Conservation (phyloP, 2,888 invertebrate species). For the Norana najaformis region DNA sequence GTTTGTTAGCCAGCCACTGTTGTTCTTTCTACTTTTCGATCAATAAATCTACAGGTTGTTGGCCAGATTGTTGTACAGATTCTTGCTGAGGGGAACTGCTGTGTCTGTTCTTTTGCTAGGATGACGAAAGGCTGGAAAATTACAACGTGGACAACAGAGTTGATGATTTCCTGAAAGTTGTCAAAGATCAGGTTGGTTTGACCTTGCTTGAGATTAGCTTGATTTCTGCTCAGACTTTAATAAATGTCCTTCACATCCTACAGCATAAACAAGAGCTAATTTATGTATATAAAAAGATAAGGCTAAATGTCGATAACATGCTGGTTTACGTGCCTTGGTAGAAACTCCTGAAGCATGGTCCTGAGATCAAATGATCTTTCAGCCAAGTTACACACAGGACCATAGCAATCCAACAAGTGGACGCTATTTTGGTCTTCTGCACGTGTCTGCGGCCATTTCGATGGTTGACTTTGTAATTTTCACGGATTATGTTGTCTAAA, state of each 20-base stretch:
- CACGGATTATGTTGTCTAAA: no score
- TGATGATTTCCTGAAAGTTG: conserved; percentile 55
- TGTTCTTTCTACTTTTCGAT: background rate
- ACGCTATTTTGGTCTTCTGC: background rate
- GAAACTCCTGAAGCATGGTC: background rate
- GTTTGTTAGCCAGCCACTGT: background rate
- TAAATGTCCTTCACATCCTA: background rate
- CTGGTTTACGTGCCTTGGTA: background rate
- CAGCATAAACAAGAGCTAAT: background rate
- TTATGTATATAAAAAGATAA: background rate
- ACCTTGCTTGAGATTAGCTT: background rate
- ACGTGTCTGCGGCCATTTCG: no score
- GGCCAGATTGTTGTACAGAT: no score
- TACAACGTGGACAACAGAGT: conserved; percentile 81
- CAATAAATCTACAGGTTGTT: background rate
- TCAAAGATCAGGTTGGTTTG: conserved; percentile 52
- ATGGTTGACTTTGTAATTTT: no score
- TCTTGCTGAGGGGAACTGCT: background rate
- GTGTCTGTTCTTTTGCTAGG: conserved; percentile 64
- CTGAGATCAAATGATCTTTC: background rate
- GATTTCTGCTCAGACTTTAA: background rate
- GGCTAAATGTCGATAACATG: background rate
- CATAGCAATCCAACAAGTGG: background rate
- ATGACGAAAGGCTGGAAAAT: conserved; percentile 77
- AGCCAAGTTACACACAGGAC: background rate